phyloP scores from a whole-genome alignment of 2,113 vertebrate genomes.

The Gymnogyps californianus region DNA sequence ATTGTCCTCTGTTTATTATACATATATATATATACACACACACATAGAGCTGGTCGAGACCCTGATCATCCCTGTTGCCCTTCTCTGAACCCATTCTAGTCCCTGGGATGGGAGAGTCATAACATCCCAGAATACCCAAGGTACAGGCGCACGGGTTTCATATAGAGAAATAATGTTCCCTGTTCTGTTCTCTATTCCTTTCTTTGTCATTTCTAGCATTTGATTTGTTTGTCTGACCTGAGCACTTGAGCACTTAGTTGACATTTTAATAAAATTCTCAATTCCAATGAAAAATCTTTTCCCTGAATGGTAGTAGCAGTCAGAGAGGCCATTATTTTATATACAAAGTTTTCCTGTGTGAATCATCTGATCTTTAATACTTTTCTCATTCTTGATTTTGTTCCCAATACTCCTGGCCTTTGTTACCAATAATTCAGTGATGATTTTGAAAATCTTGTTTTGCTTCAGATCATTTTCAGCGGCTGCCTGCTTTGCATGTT shows the following conservation, averaged over 20 bases:
- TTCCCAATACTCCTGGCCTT: neutral
- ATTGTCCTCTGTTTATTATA: neutral
- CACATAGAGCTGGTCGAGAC: neutral
- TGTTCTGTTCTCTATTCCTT: neutral
- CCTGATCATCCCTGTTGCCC: neutral
- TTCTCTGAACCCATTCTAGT: neutral
- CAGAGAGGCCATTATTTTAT: neutral
- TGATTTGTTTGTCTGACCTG: neutral
- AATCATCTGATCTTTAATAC: neutral
- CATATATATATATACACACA: no score
- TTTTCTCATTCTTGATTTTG: neutral
- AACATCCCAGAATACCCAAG: neutral
- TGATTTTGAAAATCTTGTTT: conserved; percentile 19
- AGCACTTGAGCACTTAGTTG: neutral
- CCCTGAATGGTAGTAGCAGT: neutral
- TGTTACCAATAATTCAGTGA: neutral
- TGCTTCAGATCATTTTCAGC: neutral
- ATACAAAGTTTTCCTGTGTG: neutral
- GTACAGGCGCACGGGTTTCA: neutral
- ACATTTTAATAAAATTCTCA: neutral
- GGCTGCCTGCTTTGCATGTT: neutral
- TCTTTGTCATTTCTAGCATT: neutral
- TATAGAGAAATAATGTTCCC: rapidly evolving
- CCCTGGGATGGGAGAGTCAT: neutral
- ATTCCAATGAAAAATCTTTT: neutral